Evolutionary conservation across 1,140 invertebrate species (phyloP).

Genomic region (Panagrolaimus sp.): DNA sequence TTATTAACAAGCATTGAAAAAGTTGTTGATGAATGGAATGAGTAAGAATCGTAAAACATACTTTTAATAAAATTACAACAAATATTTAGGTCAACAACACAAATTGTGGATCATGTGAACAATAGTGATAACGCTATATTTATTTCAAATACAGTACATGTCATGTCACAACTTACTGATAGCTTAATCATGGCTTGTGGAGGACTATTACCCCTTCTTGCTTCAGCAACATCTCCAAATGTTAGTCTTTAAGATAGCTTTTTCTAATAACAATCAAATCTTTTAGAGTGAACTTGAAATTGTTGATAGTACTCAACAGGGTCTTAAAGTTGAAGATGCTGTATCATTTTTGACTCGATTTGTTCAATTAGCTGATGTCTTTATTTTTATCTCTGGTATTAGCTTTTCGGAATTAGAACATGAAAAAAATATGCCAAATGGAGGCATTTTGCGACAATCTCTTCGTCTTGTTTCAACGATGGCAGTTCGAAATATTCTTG

Average conservation of each 20-base stretch:
- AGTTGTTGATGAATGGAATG: constrained; percentile 85
- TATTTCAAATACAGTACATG: constrained; percentile 95
- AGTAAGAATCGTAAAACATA: no score
- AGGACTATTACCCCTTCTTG: constrained; percentile 85
- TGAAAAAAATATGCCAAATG: constrained; percentile 99
- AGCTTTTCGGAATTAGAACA: constrained; percentile 96
- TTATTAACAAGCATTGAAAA: constrained; percentile 92
- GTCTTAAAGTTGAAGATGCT: constrained; percentile 93
- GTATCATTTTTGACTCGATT: constrained; percentile 90
- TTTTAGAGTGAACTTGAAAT: constrained; percentile 82
- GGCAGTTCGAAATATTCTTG: constrained; percentile 53
- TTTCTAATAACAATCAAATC: no score
- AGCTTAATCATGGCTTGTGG: constrained; percentile 98
- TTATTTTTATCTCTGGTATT: constrained; percentile 88
- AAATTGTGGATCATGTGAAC: constrained; percentile 91
- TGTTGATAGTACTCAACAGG: constrained; percentile 86
- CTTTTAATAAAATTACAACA: no score
- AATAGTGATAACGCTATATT: constrained; percentile 96
- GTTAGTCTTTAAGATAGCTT: no score
- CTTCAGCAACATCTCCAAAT: constrained; percentile 94
- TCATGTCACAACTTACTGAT: constrained; percentile 96
- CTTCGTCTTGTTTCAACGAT: constrained; percentile 67
- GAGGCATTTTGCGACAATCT: constrained; percentile 92
- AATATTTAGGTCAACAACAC: constrained; percentile 65
- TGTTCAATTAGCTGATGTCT: constrained; percentile 93